Percentiles rank a stretch among this genome's conserved stretches.
Evolutionary conservation across 2,797 vertebrate species (phyloP).

Genomic region (Lithobates sylvaticus): DNA sequence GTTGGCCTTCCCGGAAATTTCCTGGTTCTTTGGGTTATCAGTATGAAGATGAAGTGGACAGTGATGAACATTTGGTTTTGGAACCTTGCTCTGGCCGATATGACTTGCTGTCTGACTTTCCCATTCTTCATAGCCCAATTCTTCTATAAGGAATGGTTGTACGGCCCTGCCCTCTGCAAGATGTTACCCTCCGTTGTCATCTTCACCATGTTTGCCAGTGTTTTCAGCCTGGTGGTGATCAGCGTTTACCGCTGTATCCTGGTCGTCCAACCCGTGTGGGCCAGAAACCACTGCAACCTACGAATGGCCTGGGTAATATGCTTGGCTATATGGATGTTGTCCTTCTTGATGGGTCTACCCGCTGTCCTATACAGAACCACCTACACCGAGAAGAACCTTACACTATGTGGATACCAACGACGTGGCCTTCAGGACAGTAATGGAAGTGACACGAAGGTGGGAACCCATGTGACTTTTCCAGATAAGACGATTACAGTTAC

Average conservation of each 20-base stretch:
- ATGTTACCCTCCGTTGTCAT: conserved; percentile 77
- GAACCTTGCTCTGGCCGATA: conserved; percentile 81
- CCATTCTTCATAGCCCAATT: conserved; percentile 74
- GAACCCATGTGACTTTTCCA: background rate
- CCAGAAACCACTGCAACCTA: conserved; percentile 79
- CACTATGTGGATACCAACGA: conserved; percentile 57
- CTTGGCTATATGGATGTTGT: too few relatives aligned
- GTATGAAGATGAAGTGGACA: conserved; percentile 80
- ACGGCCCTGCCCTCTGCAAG: conserved; percentile 65
- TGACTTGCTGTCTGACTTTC: conserved; percentile 80
- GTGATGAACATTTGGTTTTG: conserved; percentile 82
- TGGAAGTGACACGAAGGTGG: too few relatives aligned
- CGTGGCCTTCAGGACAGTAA: too few relatives aligned
- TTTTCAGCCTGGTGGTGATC: conserved; percentile 52
- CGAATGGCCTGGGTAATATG: conserved; percentile 64
- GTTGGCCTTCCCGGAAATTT: conserved; percentile 80
- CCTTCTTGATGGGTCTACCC: conserved; percentile 68
- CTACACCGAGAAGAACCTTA: background rate
- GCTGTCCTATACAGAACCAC: conserved; percentile 73
- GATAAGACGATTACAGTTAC: conserved; percentile 54
- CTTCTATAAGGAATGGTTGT: conserved; percentile 76
- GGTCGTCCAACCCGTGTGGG: conserved; percentile 81
- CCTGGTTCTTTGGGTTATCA: conserved; percentile 82
- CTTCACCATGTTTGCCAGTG: conserved; percentile 74
- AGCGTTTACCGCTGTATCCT: conserved; percentile 80